Evolutionary conservation across 2,888 invertebrate species (phyloP).

Genomic region (Amblyteles armatorius): DNA sequence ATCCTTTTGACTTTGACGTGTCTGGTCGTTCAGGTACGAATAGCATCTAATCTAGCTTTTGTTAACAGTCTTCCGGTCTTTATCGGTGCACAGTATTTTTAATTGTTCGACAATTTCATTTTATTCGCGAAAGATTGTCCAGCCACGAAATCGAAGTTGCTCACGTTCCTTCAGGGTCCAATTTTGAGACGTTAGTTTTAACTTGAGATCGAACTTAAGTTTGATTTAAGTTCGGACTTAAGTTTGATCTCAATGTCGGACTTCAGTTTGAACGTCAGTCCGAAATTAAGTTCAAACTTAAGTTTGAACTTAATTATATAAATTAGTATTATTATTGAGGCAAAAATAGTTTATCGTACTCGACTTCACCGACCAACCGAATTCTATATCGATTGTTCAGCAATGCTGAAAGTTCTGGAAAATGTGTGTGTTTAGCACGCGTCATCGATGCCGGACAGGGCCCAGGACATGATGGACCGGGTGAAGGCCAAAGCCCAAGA

Average conservation of each 20-base stretch:
- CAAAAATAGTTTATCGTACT: neutral
- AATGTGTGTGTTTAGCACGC: conserved; percentile 24
- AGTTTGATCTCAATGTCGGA: too few relatives aligned
- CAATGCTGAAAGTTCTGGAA: neutral
- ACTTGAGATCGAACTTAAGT: too few relatives aligned
- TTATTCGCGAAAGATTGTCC: too few relatives aligned
- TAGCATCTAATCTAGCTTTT: neutral
- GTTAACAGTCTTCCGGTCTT: neutral
- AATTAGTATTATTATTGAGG: neutral
- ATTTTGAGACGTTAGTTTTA: too few relatives aligned
- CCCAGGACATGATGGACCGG: conserved; percentile 57
- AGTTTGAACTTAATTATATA: too few relatives aligned
- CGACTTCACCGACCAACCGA: too few relatives aligned
- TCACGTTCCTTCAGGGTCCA: too few relatives aligned
- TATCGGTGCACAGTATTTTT: neutral
- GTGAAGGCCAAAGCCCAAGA: conserved; percentile 55
- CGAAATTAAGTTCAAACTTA: too few relatives aligned
- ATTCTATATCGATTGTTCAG: neutral
- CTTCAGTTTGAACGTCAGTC: too few relatives aligned
- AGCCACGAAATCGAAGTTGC: too few relatives aligned
- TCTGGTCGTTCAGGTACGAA: conserved; percentile 55
- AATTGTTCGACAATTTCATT: neutral
- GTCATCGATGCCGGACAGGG: conserved; percentile 55
- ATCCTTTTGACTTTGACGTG: conserved; percentile 48
- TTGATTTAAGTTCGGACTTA: too few relatives aligned